Conservation (phyloP, 1,140 invertebrate genomes). For the Uloborus diversus region DNA sequence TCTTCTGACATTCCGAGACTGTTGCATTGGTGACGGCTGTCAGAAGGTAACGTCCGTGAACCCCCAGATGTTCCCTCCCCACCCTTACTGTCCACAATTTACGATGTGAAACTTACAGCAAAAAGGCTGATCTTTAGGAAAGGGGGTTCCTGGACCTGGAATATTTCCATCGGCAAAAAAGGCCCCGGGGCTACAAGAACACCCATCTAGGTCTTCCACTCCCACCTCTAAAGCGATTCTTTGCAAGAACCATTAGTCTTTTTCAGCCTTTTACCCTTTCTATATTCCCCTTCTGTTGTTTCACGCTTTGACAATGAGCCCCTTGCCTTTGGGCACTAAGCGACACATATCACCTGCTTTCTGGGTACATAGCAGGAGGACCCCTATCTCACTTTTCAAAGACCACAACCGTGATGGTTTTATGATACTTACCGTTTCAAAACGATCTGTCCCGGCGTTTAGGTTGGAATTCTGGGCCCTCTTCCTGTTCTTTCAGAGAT, state of each 20-base stretch:
- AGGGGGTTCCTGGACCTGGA: conserved; percentile 31
- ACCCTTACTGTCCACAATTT: conserved; percentile 46
- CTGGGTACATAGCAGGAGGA: conserved; percentile 7
- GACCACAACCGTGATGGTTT: conserved; percentile 28
- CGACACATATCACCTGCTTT: conserved; percentile 34
- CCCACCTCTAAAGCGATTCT: conserved; percentile 13
- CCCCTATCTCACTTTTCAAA: conserved; percentile 23
- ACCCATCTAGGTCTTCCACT: conserved; percentile 35
- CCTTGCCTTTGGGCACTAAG: conserved; percentile 12
- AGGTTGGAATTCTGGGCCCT: conserved; percentile 26
- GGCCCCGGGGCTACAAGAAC: conserved; percentile 13
- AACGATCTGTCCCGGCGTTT: conserved; percentile 36
- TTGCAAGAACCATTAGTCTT: conserved; percentile 50
- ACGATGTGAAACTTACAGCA: not conserved
- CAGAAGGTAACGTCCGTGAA: conserved; percentile 43
- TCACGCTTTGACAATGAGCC: conserved; percentile 41
- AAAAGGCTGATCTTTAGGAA: not conserved
- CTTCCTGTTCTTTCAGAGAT: conserved; percentile 44
- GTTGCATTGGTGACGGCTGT: conserved; percentile 38
- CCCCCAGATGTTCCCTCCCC: conserved; percentile 4
- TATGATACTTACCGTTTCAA: conserved; percentile 36
- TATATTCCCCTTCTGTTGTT: conserved; percentile 44
- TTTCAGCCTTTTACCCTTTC: conserved; percentile 37
- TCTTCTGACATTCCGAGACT: conserved; percentile 28
- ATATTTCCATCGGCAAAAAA: conserved; percentile 45